Base-by-base conservation (phyloP, 2,113 vertebrate genomes). In the Gila orcuttii region DNA sequence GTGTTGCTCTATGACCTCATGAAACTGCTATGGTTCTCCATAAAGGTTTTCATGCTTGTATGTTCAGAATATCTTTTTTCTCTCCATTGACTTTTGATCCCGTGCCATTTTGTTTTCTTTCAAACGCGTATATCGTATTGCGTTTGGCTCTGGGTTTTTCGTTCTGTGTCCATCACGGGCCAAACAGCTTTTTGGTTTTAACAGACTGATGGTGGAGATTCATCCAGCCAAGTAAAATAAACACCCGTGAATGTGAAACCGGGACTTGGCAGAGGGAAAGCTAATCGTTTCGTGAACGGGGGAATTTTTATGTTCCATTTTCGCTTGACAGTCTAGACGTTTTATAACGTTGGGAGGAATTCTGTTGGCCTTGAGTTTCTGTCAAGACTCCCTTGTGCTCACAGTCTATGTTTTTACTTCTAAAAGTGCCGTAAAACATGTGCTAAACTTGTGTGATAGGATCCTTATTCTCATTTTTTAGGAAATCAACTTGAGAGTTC, bases 181-280 rank as follows among this genome's bases (percentile, higher is more conserved):
- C 73, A 42, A 85, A 85, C 86, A 80, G 77, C 76, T 86, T 84
- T 84, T 88, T 21, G 89, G 83, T 87, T 91, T 87, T 88, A 86
- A 88, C 88, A 93, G 92, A 91, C 91, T 89, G 93, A 94, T 94
- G 93, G 85, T 79, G 85, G 85, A 91, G 86, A 87, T 82, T 86
- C 88, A 84, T 88, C 77, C 76, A 89, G 92, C 94, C 93, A 94
- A 94, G 90, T 93, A 85, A 94, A 94, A 94, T 93, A 94, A 95
- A 95, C 94, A 95, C 89, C 89, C 25, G 69, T 73, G 89, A 93
- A 93, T 89, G 91, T 90, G 87, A 91, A 93, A 89, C 87, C 88
- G 81, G 89, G 89, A 92, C 91, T 94, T 95, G 93, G 93, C 93
- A 92, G 93, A 86, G 64, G 33, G 42, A 87, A 89, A 90, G 84